Conservation (phyloP, 2,888 invertebrate species). For the Eucera pruinosa region DNA sequence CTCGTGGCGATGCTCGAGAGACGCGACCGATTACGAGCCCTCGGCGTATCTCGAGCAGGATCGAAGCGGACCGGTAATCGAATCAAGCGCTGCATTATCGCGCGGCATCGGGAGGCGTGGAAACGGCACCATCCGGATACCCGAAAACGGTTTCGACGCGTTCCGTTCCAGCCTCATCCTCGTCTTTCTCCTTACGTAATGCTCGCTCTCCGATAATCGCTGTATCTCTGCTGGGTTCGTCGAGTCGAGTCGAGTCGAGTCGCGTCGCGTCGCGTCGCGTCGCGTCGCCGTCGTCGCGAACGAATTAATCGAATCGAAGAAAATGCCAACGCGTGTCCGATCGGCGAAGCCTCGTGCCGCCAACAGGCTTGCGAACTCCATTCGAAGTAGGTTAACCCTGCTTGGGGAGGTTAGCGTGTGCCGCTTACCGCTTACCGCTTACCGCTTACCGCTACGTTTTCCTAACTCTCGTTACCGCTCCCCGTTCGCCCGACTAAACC, state of each 20-base stretch:
- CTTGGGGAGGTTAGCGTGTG: neutral
- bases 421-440: too few species aligned
- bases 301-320: neutral
- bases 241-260: too few species aligned
- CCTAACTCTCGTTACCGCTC: neutral
- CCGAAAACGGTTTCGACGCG: constrained; percentile 29
- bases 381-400: constrained; percentile 30
- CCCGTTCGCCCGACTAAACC: neutral
- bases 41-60: constrained; percentile 30
- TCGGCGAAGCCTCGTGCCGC: constrained; percentile 12
- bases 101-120: constrained; percentile 7
- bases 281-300: too few species aligned
- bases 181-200: constrained; percentile 10
- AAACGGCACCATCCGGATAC: neutral
- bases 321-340: constrained; percentile 3
- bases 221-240: neutral
- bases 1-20: constrained; percentile 22
- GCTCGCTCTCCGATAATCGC: neutral
- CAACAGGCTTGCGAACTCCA: neutral
- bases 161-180: neutral
- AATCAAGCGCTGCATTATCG: constrained; percentile 48
- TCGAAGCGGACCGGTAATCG: constrained; percentile 50
- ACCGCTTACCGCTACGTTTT: too few species aligned
- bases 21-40: constrained; percentile 20
- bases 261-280: too few species aligned